phyloP scores from a whole-genome alignment of 2,888 invertebrate species.

The Trichopria drosophilae region DNA sequence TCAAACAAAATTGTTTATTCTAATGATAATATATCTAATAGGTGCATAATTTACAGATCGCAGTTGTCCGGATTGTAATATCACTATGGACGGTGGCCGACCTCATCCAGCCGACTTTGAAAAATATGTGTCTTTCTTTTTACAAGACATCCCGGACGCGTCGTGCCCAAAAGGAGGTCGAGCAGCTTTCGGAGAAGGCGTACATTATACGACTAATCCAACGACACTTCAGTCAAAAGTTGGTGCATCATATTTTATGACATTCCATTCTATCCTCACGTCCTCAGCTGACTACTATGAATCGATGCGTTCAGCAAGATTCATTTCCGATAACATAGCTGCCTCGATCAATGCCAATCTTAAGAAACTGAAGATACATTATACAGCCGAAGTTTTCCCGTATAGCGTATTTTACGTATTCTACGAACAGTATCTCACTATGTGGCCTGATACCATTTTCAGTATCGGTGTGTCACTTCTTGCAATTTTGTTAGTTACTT shows the following conservation, averaged over 20 bases:
- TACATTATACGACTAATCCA: conserved; percentile 63
- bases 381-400: conserved; percentile 74
- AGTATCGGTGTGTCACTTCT: conserved; percentile 85
- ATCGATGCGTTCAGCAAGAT: conserved; percentile 81
- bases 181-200: conserved; percentile 77
- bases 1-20: not conserved
- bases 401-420: conserved; percentile 98
- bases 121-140: conserved; percentile 77
- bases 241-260: conserved; percentile 87
- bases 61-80: conserved; percentile 8
- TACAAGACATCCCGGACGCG: conserved; percentile 78
- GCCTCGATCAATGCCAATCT: conserved; percentile 70
- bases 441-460: conserved; percentile 87
- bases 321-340: conserved; percentile 80
- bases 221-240: conserved; percentile 60
- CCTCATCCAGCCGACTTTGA: conserved; percentile 69
- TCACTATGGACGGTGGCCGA: conserved; percentile 58
- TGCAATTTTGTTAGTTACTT: conserved; percentile 94
- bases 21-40: not conserved
- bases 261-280: conserved; percentile 91
- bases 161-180: conserved; percentile 82
- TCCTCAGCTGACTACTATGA: conserved; percentile 87
- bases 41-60: not conserved
- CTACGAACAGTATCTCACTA: conserved; percentile 97
- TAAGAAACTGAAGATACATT: conserved; percentile 55